These are phyloP conservation scores for Gymnodraco acuticeps DNA, from an alignment of 2,797 vertebrate genomes.

Conservation along the genomic window DNA sequence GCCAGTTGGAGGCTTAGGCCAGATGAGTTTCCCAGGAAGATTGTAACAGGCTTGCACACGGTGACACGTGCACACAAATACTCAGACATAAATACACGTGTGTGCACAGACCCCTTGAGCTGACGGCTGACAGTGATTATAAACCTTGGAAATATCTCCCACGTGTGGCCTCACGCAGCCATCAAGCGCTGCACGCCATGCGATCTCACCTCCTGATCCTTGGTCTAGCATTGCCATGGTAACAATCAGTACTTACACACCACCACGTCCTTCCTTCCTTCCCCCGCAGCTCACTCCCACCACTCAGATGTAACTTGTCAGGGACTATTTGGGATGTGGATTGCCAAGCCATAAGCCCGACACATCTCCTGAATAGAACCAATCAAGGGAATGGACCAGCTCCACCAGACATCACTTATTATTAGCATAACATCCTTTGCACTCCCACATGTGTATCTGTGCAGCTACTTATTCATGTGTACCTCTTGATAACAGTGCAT, in stretches of 20 bases:
- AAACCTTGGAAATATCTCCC: slow-evolving; percentile 72
- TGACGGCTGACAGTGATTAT: slow-evolving; percentile 75
- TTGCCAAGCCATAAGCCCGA: slow-evolving; percentile 54
- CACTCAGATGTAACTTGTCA: slow-evolving; percentile 73
- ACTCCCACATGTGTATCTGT: slow-evolving; percentile 33
- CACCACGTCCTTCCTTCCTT: slow-evolving; percentile 6
- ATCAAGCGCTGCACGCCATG: slow-evolving; percentile 62
- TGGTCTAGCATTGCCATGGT: slow-evolving; percentile 72
- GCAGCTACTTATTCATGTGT: slow-evolving; percentile 38
- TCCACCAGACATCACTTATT: slow-evolving; percentile 62
- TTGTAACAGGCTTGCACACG: slow-evolving; percentile 52
- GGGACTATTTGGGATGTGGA: slow-evolving; percentile 65
- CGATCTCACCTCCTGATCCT: slow-evolving; percentile 74
- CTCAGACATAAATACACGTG: slow-evolving; percentile 28
- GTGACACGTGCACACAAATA: slow-evolving; percentile 23
- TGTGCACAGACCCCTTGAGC: slow-evolving; percentile 57
- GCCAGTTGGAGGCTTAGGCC: slow-evolving; percentile 78
- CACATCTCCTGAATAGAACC: slow-evolving; percentile 62
- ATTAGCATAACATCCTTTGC: slow-evolving; percentile 51
- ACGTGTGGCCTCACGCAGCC: slow-evolving; percentile 70
- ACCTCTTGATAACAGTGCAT: slow-evolving; percentile 26
- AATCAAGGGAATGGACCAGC: slow-evolving; percentile 73
- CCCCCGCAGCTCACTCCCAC: slow-evolving; percentile 27
- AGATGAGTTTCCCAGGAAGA: slow-evolving; percentile 77
- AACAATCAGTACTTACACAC: slow-evolving; percentile 66